Percentiles rank a stretch among this genome's conserved stretches.
Evolutionary conservation across 35 echinoderm and acorn worm species (phyloP).

Genomic region (Heliocidaris tuberculata): DNA sequence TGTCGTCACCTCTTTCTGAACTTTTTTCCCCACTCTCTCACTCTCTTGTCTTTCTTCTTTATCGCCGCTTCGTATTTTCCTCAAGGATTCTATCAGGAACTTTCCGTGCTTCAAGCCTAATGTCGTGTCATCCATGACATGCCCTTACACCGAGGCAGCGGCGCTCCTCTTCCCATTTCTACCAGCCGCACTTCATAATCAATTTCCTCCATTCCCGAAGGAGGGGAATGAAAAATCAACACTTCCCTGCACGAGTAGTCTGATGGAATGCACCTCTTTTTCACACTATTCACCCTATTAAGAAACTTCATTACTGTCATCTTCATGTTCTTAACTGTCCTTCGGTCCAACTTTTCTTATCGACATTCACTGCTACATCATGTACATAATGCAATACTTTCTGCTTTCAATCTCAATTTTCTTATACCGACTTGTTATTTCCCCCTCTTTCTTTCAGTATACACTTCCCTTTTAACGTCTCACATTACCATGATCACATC

Average conservation of each 20-base stretch:
- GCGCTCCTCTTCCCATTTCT: background rate
- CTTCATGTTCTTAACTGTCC: background rate
- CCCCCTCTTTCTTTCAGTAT: too few relatives aligned
- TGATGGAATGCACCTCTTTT: background rate
- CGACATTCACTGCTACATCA: too few relatives aligned
- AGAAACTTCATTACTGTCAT: background rate
- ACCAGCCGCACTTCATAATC: conserved; percentile 9
- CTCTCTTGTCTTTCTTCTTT: background rate
- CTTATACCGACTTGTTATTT: too few relatives aligned
- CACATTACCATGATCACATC: too few relatives aligned
- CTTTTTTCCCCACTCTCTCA: background rate
- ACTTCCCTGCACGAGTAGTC: background rate
- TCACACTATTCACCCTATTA: background rate
- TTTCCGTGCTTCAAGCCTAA: background rate
- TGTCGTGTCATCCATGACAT: background rate
- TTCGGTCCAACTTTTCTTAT: background rate
- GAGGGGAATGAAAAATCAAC: conserved; percentile 1
- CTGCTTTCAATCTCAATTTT: too few relatives aligned
- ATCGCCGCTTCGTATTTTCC: background rate
- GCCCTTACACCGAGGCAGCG: background rate
- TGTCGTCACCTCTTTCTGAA: background rate
- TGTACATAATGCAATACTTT: too few relatives aligned
- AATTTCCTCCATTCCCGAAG: background rate
- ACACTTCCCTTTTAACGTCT: too few relatives aligned
- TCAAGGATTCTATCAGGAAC: background rate